Evolutionary conservation across 64 coral and sea anemone genomes (phyloP), one percentile per base, ranked within the genome.

Genomic region (Stylophora pistillata): DNA sequence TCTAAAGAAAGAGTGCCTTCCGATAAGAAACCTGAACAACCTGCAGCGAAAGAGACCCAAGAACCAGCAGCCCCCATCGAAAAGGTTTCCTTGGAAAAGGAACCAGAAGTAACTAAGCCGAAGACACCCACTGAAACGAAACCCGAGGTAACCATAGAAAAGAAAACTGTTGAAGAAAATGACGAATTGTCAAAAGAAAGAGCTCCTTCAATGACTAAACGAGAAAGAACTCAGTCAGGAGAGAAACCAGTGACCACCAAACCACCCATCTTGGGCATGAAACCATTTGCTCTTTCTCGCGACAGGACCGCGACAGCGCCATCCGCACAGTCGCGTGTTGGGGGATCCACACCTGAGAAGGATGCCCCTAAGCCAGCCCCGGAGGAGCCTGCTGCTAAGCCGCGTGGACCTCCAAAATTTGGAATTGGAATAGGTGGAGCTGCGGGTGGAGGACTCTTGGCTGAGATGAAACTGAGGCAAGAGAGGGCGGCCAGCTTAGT

Each of bases 401-500:
- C 54, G 13, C 33, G 55, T 21, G 81, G 73, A 21, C 90, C 90
- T 32, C 90, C 82, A 23, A 92, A 86, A 65, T 92, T 92, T 86
- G 90, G 90, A 77, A 72, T 92, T 58, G 90, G 90, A 14, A 77
- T 92, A 26, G 89, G 89, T 7, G 89, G 89, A n/a, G 33, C 74
- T 47, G 89, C 89, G 1, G 90, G 90, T 4, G 90, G 90, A 69
- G 82, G 90, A 16, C 74, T 92, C 0, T 76, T 92, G 73, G 90
- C 90, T 15, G 90, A 92, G n/a, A 92, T 92, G 90, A 92, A 92
- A 30, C 5, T 78, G 90, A 76, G 82, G 63, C 90, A 92, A 34
- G 90, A 92, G 63, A 85, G 80, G 25, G 66, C 59, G 47, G 82
- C 56, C 0, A 92, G 90, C 58, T 69, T 86, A 16, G 74, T 41